A percentile compares a stretch with the other conserved stretches of the same genome.
These are phyloP conservation scores for Aythya baeri DNA, from an alignment of 2,113 vertebrate species.

Conservation along the genomic window DNA sequence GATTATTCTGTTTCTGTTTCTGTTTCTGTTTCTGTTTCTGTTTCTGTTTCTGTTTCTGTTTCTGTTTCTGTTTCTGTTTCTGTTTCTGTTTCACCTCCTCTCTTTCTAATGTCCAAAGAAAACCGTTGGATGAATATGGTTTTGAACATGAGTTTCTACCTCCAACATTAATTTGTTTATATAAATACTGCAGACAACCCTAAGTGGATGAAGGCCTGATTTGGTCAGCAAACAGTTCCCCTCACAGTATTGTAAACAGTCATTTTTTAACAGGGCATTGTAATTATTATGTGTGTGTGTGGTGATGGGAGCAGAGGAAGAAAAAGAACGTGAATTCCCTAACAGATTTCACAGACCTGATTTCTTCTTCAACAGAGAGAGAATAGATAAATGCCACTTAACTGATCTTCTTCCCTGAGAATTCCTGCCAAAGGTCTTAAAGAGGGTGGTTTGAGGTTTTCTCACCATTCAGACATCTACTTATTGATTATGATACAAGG, in stretches of 20 bases:
- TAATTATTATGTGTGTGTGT: neutral
- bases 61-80: neutral
- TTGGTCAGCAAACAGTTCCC: neutral
- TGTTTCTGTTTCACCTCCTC: neutral
- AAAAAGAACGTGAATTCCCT: neutral
- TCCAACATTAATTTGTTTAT: neutral
- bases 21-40: too few relatives aligned
- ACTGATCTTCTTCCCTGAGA: neutral
- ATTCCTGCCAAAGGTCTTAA: neutral
- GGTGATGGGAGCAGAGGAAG: neutral
- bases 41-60: neutral
- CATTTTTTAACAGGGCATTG: neutral
- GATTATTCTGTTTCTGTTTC: neutral
- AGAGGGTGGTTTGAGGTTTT: neutral
- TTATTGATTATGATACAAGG: neutral
- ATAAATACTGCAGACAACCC: neutral
- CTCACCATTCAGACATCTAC: neutral
- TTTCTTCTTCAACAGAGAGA: neutral
- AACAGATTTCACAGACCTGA: neutral
- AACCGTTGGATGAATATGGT: neutral
- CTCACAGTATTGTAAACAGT: neutral
- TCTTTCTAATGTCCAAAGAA: constrained; percentile 3
- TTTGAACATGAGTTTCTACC: constrained; percentile 3
- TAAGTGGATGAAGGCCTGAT: neutral
- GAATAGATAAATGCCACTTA: neutral